These are phyloP conservation scores for Tiliacea aurago DNA, from an alignment of 2,888 invertebrate species.

Conservation along the genomic window DNA sequence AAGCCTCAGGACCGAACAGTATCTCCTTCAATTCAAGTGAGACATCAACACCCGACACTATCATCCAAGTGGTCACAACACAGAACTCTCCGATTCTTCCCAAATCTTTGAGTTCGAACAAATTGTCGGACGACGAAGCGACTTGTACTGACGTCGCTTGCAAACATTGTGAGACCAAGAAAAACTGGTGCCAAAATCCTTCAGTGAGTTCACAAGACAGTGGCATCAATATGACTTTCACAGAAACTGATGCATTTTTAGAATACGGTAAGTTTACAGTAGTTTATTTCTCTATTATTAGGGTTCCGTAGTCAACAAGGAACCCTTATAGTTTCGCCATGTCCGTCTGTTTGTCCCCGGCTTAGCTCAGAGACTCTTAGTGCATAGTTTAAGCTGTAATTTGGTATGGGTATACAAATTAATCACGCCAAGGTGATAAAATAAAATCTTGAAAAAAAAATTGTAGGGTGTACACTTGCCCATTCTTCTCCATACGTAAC, in stretches of 20 bases:
- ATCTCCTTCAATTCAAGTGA: slow-evolving; percentile 89
- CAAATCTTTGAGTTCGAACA: slow-evolving; percentile 90
- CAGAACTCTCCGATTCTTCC: slow-evolving; percentile 85
- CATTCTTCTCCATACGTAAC: too few relatives aligned
- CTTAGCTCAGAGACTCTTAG: too few relatives aligned
- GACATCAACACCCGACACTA: slow-evolving; percentile 89
- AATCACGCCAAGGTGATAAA: too few relatives aligned
- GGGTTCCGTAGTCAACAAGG: too few relatives aligned
- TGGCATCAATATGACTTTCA: slow-evolving; percentile 94
- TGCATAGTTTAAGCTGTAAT: too few relatives aligned
- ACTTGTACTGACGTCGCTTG: slow-evolving; percentile 84
- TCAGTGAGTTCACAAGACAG: slow-evolving; percentile 94
- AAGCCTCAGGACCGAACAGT: slow-evolving; percentile 85
- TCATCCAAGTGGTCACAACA: slow-evolving; percentile 87
- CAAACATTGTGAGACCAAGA: slow-evolving; percentile 88
- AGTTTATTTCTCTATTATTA: slow-evolving; percentile 9
- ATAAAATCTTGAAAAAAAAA: too few relatives aligned
- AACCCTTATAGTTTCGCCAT: too few relatives aligned
- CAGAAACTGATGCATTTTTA: slow-evolving; percentile 92
- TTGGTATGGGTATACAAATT: too few relatives aligned
- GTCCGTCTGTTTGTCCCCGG: too few relatives aligned
- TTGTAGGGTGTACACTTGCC: too few relatives aligned
- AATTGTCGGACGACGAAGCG: slow-evolving; percentile 91
- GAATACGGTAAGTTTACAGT: slow-evolving; percentile 82
- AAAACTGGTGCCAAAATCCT: slow-evolving; percentile 92